Evolutionary conservation across 2,888 invertebrate genomes (phyloP).

Genomic region (Aspidiotus rigidus): DNA sequence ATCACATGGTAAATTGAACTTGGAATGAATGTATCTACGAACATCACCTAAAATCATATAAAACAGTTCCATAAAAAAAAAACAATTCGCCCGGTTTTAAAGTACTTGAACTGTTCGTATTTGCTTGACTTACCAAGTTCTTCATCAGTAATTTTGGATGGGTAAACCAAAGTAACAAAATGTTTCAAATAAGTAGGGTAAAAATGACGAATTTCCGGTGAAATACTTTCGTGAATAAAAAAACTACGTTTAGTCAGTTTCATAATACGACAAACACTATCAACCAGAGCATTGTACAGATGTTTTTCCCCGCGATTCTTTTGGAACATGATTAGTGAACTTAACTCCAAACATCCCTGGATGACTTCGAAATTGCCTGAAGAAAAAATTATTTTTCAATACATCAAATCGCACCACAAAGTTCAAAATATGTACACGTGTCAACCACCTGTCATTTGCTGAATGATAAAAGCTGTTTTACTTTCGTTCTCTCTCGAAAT

Average conservation of each 20-base stretch:
- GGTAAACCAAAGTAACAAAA: slow-evolving; percentile 29
- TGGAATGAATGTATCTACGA: slow-evolving; percentile 59
- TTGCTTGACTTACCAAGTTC: slow-evolving; percentile 23
- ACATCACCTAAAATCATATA: slow-evolving; percentile 32
- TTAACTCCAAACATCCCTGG: slow-evolving; percentile 18
- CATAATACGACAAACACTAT: slow-evolving; percentile 23
- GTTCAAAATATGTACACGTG: too few relatives aligned
- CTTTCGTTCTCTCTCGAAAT: slow-evolving; percentile 14
- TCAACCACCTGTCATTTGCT: slow-evolving; percentile 21
- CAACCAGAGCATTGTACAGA: slow-evolving; percentile 24
- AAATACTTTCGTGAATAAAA: slow-evolving; percentile 23
- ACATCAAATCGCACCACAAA: too few relatives aligned
- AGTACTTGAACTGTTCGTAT: neutral
- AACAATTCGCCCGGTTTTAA: neutral
- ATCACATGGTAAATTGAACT: slow-evolving; percentile 57
- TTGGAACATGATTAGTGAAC: slow-evolving; percentile 26
- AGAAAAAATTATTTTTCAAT: neutral
- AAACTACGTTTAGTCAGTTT: slow-evolving; percentile 25
- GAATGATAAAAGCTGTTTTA: slow-evolving; percentile 22
- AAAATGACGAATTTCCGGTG: slow-evolving; percentile 26
- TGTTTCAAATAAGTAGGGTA: slow-evolving; percentile 25
- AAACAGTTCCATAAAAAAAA: neutral
- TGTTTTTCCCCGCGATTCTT: slow-evolving; percentile 19
- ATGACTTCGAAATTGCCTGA: slow-evolving; percentile 23
- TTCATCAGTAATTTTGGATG: slow-evolving; percentile 17